These are phyloP conservation scores for Neoarius graeffei DNA, from an alignment of 2,113 vertebrate species.

Conservation along the genomic window DNA sequence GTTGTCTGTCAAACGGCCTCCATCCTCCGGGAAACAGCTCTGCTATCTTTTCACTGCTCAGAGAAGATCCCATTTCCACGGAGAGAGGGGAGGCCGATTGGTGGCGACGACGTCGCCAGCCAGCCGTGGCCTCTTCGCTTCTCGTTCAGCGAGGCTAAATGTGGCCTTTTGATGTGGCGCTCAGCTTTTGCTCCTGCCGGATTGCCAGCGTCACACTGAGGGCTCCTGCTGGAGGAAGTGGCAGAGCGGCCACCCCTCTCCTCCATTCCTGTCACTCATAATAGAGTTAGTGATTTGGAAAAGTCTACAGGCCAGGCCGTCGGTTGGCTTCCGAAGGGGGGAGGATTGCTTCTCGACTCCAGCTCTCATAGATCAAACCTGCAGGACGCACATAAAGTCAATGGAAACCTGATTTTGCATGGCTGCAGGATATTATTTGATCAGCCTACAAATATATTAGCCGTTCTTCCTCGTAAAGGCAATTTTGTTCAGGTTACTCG, in stretches of 20 bases:
- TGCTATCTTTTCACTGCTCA: conserved; percentile 52
- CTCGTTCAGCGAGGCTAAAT: conserved; percentile 25
- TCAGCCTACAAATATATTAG: conserved; percentile 28
- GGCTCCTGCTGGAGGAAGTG: conserved; percentile 43
- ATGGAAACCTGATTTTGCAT: conserved; percentile 40
- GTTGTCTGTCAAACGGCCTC: conserved; percentile 52
- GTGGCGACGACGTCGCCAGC: conserved; percentile 12
- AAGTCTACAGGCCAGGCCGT: conserved; percentile 28
- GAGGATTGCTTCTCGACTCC: background rate
- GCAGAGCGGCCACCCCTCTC: conserved; percentile 33
- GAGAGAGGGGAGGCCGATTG: conserved; percentile 32
- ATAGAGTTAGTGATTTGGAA: conserved; percentile 50
- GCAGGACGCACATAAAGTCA: conserved; percentile 22
- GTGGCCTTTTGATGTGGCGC: conserved; percentile 48
- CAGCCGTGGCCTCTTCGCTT: conserved; percentile 29
- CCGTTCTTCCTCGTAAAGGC: conserved; percentile 2
- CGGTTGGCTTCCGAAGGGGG: background rate
- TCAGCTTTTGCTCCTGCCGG: conserved; percentile 36
- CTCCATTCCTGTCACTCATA: conserved; percentile 44
- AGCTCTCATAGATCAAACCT: conserved; percentile 41
- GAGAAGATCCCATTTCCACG: conserved; percentile 48
- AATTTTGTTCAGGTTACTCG: conserved; percentile 29
- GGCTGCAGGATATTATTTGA: conserved; percentile 39
- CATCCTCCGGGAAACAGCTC: conserved; percentile 34
- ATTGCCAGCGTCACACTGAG: conserved; percentile 42